Percentiles rank a stretch among this genome's conserved stretches.
Evolutionary conservation across 1,140 invertebrate species (phyloP).

Genomic region (Periplaneta americana): DNA sequence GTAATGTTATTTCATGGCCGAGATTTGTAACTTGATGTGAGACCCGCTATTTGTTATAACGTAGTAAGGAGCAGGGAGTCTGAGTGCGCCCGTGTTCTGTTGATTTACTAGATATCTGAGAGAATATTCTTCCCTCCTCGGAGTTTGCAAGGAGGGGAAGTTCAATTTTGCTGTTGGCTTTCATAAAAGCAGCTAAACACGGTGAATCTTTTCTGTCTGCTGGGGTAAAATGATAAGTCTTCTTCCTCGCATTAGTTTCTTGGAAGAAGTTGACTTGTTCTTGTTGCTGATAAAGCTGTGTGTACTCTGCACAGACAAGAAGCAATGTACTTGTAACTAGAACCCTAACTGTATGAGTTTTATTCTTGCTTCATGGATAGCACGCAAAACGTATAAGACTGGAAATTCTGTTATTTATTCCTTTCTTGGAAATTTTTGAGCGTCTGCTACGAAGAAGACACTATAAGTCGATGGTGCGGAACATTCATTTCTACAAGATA

Average conservation of each 20-base stretch:
- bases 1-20: background rate
- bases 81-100: background rate
- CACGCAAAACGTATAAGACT: no score
- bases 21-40: background rate
- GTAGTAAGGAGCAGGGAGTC: background rate
- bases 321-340: no score
- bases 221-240: background rate
- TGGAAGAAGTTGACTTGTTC: background rate
- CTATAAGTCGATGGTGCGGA: no score
- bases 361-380: no score
- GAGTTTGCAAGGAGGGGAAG: background rate
- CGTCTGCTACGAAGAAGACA: no score
- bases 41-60: background rate
- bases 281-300: background rate
- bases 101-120: background rate
- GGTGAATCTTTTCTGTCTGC: background rate
- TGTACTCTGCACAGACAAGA: no score
- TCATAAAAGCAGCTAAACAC: background rate
- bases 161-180: background rate
- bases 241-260: background rate
- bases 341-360: no score
- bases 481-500: no score
- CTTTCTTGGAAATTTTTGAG: no score
- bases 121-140: background rate
- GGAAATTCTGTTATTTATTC: no score